phyloP scores from a whole-genome alignment of 2,888 invertebrate species.

The Alsophila aescularia region DNA sequence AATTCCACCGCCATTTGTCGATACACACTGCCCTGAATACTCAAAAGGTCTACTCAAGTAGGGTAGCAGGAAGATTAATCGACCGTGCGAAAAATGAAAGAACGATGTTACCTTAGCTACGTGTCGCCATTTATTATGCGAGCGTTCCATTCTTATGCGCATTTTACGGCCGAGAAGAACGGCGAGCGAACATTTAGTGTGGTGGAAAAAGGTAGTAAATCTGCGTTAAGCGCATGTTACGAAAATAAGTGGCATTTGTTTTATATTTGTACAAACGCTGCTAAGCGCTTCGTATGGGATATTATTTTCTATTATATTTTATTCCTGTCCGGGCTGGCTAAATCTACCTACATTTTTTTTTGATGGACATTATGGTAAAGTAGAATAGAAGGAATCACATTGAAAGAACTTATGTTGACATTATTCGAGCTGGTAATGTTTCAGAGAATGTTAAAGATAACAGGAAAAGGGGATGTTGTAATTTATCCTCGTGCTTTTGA shows the following conservation, averaged over 20 bases:
- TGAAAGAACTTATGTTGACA: no score
- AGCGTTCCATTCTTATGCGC: constrained; percentile 60
- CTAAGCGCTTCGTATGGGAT: background rate
- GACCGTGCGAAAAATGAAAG: constrained; percentile 72
- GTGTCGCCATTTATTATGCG: constrained; percentile 70
- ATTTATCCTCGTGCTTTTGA: no score
- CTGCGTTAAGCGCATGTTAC: background rate
- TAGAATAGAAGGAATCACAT: no score
- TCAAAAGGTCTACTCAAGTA: constrained; percentile 26
- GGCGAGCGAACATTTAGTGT: constrained; percentile 11
- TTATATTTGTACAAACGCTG: background rate
- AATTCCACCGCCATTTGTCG: constrained; percentile 52
- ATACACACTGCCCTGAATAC: constrained; percentile 53
- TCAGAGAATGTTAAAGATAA: no score
- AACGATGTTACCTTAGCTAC: constrained; percentile 66
- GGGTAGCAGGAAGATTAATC: constrained; percentile 61
- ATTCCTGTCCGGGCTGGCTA: background rate
- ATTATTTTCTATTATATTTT: background rate
- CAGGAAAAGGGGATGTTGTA: no score
- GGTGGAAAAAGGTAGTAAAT: constrained; percentile 1
- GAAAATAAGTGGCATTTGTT: background rate
- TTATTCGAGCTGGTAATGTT: no score
- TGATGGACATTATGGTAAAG: no score
- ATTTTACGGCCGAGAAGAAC: constrained; percentile 37
- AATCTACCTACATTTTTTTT: background rate